phyloP scores from a whole-genome alignment of 1,140 invertebrate genomes.

The Panonychus citri region DNA sequence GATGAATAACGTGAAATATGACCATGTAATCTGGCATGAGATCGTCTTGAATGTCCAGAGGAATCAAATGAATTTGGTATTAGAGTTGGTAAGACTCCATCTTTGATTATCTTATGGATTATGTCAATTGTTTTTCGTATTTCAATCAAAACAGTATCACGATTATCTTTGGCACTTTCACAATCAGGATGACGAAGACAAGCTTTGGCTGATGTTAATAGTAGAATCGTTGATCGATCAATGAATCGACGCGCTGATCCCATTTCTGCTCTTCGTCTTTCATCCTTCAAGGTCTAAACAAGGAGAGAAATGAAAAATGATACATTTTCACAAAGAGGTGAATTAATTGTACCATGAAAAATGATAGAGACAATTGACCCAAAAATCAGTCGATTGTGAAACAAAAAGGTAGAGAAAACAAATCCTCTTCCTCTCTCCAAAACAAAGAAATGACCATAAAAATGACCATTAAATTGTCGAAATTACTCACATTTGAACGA shows the following conservation, averaged over 20 bases:
- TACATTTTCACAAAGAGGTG: too few species aligned
- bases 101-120: constrained; percentile 88
- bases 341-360: too few species aligned
- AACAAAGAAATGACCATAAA: too few species aligned
- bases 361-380: too few species aligned
- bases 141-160: constrained; percentile 79
- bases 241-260: constrained; percentile 74
- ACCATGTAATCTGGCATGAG: not conserved
- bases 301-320: too few species aligned
- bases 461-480: too few species aligned
- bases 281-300: constrained; percentile 40
- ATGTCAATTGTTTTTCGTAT: constrained; percentile 91
- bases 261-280: constrained; percentile 80
- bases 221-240: constrained; percentile 86
- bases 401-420: too few species aligned
- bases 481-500: constrained; percentile 25
- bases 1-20: not conserved
- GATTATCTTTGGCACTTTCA: constrained; percentile 67
- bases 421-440: too few species aligned
- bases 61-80: too few species aligned
- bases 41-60: too few species aligned
- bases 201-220: constrained; percentile 83
- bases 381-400: too few species aligned
- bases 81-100: constrained; percentile 45
- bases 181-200: constrained; percentile 85